These are phyloP conservation scores for Aramus guarauna DNA, from an alignment of 2,113 vertebrate species.

Conservation along the genomic window DNA sequence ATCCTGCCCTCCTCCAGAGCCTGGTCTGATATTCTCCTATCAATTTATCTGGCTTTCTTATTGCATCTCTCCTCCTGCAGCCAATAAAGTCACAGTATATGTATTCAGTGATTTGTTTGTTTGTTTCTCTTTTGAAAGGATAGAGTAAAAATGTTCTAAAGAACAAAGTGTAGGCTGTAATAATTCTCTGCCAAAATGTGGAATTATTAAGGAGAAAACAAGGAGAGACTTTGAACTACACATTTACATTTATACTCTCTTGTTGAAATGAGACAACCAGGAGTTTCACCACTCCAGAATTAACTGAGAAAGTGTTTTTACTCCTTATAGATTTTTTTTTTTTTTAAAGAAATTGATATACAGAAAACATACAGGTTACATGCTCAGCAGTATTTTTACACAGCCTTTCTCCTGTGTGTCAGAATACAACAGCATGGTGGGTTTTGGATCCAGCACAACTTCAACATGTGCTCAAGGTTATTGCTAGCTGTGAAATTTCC, in stretches of 20 bases:
- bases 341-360: neutral
- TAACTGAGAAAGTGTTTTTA: neutral
- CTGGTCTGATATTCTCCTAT: neutral
- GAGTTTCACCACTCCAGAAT: neutral
- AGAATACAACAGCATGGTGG: neutral
- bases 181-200: neutral
- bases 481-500: neutral
- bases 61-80: neutral
- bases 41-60: neutral
- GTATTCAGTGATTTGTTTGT: neutral
- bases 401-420: neutral
- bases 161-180: neutral
- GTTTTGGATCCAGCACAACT: neutral
- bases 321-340: neutral
- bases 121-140: neutral
- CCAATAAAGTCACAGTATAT: neutral
- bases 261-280: neutral
- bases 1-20: neutral
- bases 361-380: neutral
- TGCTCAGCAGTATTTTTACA: neutral
- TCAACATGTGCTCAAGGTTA: neutral
- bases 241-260: no score
- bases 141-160: neutral
- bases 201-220: neutral
- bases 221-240: neutral